Conservation (phyloP, 2,113 vertebrate species). For the Heloderma charlesbogerti region DNA sequence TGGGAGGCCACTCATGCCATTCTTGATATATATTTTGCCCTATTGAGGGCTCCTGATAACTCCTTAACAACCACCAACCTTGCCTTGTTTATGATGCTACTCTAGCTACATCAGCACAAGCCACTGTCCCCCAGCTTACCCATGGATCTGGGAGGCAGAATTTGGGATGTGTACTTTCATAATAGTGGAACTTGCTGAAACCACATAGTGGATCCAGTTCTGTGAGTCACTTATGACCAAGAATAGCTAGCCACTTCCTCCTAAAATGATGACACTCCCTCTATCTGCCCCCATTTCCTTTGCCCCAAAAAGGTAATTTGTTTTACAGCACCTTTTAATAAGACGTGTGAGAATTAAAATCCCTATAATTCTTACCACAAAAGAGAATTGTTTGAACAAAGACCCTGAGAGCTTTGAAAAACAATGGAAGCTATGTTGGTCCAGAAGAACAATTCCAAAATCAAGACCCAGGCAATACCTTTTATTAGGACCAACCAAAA, state of each 20-base stretch:
- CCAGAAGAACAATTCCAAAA: no score
- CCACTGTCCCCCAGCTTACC: not conserved
- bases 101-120: not conserved
- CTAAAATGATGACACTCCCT: not conserved
- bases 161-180: not conserved
- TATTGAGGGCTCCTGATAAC: not conserved
- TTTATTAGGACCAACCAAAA: not conserved
- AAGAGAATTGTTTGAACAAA: not conserved
- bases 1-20: not conserved
- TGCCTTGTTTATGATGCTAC: not conserved
- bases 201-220: not conserved
- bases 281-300: not conserved
- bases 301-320: not conserved
- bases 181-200: not conserved
- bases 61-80: not conserved
- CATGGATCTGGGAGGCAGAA: not conserved
- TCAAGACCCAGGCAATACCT: not conserved
- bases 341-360: not conserved
- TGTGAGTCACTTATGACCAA: not conserved
- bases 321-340: not conserved
- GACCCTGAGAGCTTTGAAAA: no score
- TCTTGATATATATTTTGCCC: not conserved
- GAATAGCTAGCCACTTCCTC: not conserved
- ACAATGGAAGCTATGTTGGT: not conserved
- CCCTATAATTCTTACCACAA: not conserved